These are phyloP conservation scores for Myiopsitta monachus DNA, from an alignment of 2,113 vertebrate genomes.

Conservation along the genomic window DNA sequence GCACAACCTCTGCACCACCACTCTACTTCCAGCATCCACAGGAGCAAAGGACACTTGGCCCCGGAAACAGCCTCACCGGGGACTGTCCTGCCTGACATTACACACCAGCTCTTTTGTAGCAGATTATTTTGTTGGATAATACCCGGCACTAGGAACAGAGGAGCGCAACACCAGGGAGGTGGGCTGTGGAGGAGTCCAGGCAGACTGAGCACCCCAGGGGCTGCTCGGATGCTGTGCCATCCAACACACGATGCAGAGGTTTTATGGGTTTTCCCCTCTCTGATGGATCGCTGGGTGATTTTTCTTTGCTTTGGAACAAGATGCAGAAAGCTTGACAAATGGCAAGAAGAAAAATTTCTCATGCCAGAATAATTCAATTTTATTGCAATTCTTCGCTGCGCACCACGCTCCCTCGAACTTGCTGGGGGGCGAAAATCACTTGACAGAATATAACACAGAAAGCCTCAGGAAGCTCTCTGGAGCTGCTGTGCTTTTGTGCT, in stretches of 20 bases:
- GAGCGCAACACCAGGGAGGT: not conserved
- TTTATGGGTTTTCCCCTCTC: not conserved
- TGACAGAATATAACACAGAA: not conserved
- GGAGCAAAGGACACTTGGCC: not conserved
- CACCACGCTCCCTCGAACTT: not conserved
- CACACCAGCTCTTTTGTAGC: not conserved
- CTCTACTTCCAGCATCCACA: not conserved
- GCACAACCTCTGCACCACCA: not conserved
- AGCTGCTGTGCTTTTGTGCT: not conserved
- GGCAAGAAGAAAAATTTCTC: not conserved
- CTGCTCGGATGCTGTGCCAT: not conserved
- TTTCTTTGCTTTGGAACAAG: not conserved
- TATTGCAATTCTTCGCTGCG: not conserved
- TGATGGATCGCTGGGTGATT: not conserved
- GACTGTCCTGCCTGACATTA: not conserved
- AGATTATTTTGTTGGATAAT: not conserved
- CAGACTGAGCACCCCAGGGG: not conserved
- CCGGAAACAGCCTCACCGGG: not conserved
- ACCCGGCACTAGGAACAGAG: not conserved
- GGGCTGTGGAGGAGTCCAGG: not conserved
- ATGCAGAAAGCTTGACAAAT: conserved; percentile 40
- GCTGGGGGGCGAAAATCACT: conserved; percentile 8
- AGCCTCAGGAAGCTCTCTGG: not conserved
- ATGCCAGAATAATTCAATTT: conserved; percentile 4
- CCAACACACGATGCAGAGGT: not conserved